Percentiles rank a stretch among this genome's conserved stretches.
Conservation (phyloP, 2,797 vertebrate species). For the Sandelia bainsii region DNA sequence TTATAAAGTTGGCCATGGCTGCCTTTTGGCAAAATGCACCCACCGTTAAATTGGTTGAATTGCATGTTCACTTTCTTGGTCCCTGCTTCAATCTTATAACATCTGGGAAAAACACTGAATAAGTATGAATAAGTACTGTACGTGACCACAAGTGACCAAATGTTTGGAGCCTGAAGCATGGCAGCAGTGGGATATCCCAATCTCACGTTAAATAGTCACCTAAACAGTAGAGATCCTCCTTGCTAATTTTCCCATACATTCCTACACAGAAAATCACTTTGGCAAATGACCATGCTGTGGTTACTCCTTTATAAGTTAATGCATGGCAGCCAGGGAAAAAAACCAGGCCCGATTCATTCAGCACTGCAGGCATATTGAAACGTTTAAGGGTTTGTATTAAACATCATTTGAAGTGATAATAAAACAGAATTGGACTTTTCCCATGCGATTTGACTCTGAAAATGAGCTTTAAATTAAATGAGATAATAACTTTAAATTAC, state of each 20-base stretch:
- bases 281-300: slow-evolving; percentile 54
- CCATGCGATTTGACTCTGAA: slow-evolving; percentile 44
- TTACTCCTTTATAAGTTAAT: slow-evolving; percentile 59
- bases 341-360: slow-evolving; percentile 39
- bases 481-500: slow-evolving; percentile 56
- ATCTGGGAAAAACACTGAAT: not conserved
- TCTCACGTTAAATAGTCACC: slow-evolving; percentile 24
- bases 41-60: not conserved
- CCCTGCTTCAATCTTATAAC: not conserved
- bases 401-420: slow-evolving; percentile 61
- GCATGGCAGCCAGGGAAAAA: slow-evolving; percentile 50
- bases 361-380: slow-evolving; percentile 57
- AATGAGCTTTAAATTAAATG: slow-evolving; percentile 46
- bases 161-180: slow-evolving; percentile 26
- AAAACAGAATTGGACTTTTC: slow-evolving; percentile 50
- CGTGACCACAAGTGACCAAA: slow-evolving; percentile 30
- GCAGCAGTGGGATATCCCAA: slow-evolving; percentile 38
- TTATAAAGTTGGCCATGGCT: not conserved
- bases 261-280: slow-evolving; percentile 56
- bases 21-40: not conserved
- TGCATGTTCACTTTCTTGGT: not conserved
- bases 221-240: slow-evolving; percentile 34
- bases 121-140: not conserved
- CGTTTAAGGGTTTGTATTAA: slow-evolving; percentile 63
- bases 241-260: slow-evolving; percentile 48